Evolutionary conservation across 2,888 invertebrate genomes (phyloP).

Genomic region (Aricia artaxerxes): DNA sequence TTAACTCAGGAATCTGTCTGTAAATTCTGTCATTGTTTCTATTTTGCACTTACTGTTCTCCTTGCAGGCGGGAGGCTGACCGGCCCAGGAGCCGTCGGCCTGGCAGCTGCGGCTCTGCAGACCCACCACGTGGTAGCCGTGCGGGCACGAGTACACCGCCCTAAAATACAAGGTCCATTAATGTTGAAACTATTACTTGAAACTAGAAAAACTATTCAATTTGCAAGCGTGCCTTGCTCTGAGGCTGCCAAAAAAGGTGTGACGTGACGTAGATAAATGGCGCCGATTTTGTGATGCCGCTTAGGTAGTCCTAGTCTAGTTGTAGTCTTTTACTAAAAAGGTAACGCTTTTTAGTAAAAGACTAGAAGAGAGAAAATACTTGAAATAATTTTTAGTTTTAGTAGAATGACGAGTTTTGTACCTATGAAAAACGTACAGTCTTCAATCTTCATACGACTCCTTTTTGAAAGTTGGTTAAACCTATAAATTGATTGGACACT

Average conservation of each 20-base stretch:
- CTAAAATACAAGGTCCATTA: conserved; percentile 51
- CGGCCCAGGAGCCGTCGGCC: conserved; percentile 95
- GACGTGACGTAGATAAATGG: neutral
- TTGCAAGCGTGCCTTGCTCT: neutral
- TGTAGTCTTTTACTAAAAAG: too few species aligned
- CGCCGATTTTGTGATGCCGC: neutral
- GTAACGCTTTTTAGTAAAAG: neutral
- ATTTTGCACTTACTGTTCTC: conserved; percentile 84
- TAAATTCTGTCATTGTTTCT: too few species aligned
- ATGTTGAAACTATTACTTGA: neutral
- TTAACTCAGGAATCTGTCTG: too few species aligned
- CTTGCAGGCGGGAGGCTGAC: conserved; percentile 90
- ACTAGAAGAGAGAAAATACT: too few species aligned
- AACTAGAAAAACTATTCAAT: neutral
- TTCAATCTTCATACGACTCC: neutral
- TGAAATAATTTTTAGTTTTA: too few species aligned
- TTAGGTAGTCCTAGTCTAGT: neutral
- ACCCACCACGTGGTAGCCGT: conserved; percentile 93
- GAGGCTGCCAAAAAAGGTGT: neutral
- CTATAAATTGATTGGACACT: conserved; percentile 42
- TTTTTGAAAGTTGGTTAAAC: neutral
- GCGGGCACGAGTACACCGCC: conserved; percentile 92
- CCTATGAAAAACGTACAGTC: too few species aligned
- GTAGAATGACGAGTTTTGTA: too few species aligned
- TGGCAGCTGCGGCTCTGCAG: conserved; percentile 92